These are phyloP conservation scores for Sula dactylatra DNA, from an alignment of 2,113 vertebrate genomes.

Conservation along the genomic window DNA sequence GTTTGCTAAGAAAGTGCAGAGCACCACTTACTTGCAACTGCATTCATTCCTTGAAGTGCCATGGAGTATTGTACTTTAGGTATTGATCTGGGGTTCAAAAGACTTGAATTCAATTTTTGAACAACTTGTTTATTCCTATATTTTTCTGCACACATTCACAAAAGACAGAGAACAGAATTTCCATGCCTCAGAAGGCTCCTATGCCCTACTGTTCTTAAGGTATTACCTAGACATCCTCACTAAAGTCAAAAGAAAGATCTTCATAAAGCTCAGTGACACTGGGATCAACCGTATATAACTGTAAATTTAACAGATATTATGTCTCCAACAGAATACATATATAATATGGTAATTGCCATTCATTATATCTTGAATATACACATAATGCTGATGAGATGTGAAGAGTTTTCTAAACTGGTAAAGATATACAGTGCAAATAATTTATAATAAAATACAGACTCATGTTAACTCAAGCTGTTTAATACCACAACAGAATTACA, in stretches of 20 bases:
- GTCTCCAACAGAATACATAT: not conserved
- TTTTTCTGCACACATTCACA: not conserved
- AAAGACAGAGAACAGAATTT: not conserved
- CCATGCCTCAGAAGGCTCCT: not conserved
- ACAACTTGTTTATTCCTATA: not conserved
- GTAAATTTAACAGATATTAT: not conserved
- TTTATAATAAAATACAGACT: not conserved
- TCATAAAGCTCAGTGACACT: not conserved
- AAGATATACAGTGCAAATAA: not conserved
- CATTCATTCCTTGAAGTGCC: not conserved
- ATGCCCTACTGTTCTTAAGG: not conserved
- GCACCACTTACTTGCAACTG: not conserved
- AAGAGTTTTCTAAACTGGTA: not conserved
- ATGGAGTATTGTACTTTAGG: not conserved
- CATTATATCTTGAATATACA: not conserved
- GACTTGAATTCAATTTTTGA: not conserved
- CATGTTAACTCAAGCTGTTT: not conserved
- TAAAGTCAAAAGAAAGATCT: not conserved
- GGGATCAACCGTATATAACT: not conserved
- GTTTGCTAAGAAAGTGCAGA: not conserved
- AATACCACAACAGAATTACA: conserved; percentile 8
- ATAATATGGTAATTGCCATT: not conserved
- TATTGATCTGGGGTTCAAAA: not conserved
- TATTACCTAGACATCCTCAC: not conserved
- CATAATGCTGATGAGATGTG: not conserved